phyloP scores from a whole-genome alignment of 1,140 invertebrate species.

The Coptotermes formosanus region DNA sequence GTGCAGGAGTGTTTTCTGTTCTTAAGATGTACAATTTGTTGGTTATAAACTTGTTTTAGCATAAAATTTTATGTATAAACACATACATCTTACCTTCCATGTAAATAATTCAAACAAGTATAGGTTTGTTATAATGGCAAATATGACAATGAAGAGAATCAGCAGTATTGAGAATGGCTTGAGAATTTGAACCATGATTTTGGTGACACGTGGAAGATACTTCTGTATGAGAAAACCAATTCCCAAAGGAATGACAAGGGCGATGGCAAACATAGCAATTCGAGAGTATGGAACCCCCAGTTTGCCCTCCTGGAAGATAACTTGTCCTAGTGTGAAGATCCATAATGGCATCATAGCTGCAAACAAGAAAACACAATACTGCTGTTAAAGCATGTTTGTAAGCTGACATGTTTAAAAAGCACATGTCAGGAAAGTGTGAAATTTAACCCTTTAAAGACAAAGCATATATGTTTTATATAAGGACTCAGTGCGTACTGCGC shows the following conservation, averaged over 20 bases:
- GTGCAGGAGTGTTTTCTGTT: no score
- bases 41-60: no score
- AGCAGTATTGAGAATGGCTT: constrained; percentile 83
- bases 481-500: no score
- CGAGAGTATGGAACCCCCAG: constrained; percentile 77
- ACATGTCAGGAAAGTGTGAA: neutral
- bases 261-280: constrained; percentile 72
- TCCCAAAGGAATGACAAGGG: constrained; percentile 78
- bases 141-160: constrained; percentile 86
- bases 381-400: no score
- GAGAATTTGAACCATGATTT: constrained; percentile 72
- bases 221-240: constrained; percentile 76
- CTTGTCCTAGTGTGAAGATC: constrained; percentile 87
- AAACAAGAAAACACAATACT: constrained; percentile 40
- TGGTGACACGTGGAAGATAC: constrained; percentile 63
- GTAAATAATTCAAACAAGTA: constrained; percentile 90
- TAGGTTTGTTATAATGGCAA: constrained; percentile 87
- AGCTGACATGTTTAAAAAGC: neutral
- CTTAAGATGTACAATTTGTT: no score
- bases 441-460: no score
- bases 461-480: no score
- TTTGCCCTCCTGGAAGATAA: constrained; percentile 70
- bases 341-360: constrained; percentile 91
- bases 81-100: constrained; percentile 66
- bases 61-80: no score